Evolutionary conservation across 2,113 vertebrate genomes (phyloP).

Genomic region (Probosciger aterrimus): DNA sequence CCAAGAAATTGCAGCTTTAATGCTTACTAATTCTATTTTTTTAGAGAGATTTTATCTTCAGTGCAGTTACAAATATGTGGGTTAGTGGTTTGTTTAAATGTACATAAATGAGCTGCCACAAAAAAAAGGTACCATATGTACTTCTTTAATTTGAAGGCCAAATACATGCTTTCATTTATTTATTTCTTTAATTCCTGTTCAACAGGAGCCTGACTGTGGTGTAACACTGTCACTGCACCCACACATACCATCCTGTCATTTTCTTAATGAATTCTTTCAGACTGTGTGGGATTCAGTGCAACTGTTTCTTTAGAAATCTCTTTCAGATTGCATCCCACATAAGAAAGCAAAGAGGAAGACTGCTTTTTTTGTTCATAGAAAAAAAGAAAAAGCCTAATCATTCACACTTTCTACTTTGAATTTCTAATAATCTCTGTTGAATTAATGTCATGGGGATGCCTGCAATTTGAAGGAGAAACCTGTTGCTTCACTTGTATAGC

Average conservation of each 20-base stretch:
- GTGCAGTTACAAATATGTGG: not conserved
- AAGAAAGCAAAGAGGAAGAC: not conserved
- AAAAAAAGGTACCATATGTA: not conserved
- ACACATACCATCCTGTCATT: not conserved
- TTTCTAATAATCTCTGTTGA: slow-evolving; percentile 8
- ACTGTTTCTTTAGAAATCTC: not conserved
- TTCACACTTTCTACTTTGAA: not conserved
- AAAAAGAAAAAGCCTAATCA: not conserved
- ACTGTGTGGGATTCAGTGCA: slow-evolving; percentile 22
- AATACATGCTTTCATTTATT: not conserved
- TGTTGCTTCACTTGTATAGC: not conserved
- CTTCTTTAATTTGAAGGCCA: not conserved
- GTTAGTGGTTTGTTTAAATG: not conserved
- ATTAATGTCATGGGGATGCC: not conserved
- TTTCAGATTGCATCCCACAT: slow-evolving; percentile 3
- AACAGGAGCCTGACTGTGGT: slow-evolving; percentile 5
- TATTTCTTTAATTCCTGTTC: not conserved
- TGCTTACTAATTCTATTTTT: not conserved
- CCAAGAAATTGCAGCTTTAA: not conserved
- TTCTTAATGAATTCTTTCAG: slow-evolving; percentile 46
- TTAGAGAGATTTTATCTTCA: not conserved
- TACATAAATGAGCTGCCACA: not conserved
- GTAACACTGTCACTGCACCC: slow-evolving; percentile 41
- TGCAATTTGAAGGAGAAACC: not conserved
- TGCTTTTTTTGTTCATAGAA: not conserved